These are phyloP conservation scores for Apodemus speciosus DNA, from an alignment of 2,113 vertebrate species.

Conservation along the genomic window DNA sequence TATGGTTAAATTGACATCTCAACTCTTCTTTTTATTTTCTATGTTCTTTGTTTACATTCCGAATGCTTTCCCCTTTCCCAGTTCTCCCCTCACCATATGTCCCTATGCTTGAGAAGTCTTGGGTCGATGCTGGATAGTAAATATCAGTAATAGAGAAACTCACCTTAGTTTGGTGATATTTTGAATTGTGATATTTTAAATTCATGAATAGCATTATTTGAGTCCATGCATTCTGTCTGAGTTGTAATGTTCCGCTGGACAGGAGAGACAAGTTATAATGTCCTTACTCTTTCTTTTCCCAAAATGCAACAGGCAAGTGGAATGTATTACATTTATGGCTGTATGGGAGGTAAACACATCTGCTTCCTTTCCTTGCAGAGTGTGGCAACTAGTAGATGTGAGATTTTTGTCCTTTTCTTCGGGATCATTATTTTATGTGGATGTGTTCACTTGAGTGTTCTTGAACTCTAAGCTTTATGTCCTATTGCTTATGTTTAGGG, in stretches of 20 bases:
- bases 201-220: neutral
- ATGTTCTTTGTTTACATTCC: no score
- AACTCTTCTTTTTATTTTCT: no score
- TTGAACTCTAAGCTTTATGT: neutral
- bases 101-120: neutral
- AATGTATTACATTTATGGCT: neutral
- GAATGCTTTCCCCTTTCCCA: no score
- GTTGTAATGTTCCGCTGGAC: neutral
- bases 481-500: neutral
- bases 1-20: conserved; percentile 53
- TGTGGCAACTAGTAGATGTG: neutral
- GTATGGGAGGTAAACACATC: neutral
- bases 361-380: neutral
- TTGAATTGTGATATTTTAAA: neutral
- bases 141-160: neutral
- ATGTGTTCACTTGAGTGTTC: neutral
- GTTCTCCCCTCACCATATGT: no score
- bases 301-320: neutral
- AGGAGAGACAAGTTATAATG: neutral
- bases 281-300: neutral
- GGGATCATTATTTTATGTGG: neutral
- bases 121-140: neutral
- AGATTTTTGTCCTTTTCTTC: neutral
- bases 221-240: neutral
- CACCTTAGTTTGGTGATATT: neutral